phyloP scores from a whole-genome alignment of 2,888 invertebrate genomes.

The Cenopis cana region DNA sequence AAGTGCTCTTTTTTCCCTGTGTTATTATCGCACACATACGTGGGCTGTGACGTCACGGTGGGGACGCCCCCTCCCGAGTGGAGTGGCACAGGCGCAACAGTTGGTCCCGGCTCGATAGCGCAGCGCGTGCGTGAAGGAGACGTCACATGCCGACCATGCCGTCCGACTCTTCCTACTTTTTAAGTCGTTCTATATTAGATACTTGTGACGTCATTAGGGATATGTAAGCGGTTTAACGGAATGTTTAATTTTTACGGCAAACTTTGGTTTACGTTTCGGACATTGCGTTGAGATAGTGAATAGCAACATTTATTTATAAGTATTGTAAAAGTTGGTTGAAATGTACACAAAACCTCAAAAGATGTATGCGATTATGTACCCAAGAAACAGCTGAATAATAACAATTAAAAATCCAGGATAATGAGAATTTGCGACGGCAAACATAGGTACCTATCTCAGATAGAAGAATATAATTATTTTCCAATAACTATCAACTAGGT shows the following conservation, averaged over 20 bases:
- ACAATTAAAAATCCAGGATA: too few species aligned
- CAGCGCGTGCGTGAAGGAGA: conserved; percentile 74
- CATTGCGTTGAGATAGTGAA: too few species aligned
- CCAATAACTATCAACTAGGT: neutral
- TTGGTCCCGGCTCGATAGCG: conserved; percentile 78
- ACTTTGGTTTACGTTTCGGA: neutral
- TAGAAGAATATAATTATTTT: too few species aligned
- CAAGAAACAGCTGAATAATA: too few species aligned
- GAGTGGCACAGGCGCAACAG: conserved; percentile 72
- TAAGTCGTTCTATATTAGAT: conserved; percentile 1
- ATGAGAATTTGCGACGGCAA: too few species aligned
- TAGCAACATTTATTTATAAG: neutral
- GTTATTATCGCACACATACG: conserved; percentile 45
- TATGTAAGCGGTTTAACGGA: neutral
- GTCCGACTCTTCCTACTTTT: conserved; percentile 11
- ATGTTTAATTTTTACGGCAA: neutral
- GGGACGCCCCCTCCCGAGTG: conserved; percentile 47
- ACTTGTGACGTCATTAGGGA: neutral
- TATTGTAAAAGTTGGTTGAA: neutral
- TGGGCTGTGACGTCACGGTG: conserved; percentile 67
- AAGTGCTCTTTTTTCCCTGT: conserved; percentile 21
- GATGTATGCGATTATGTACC: neutral
- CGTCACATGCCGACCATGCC: conserved; percentile 61
- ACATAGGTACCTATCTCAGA: neutral
- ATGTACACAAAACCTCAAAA: neutral